Evolutionary conservation across 1,140 invertebrate genomes (phyloP), one percentile per base, ranked within the genome.

Genomic region (Caenorhabditis tropicalis): DNA sequence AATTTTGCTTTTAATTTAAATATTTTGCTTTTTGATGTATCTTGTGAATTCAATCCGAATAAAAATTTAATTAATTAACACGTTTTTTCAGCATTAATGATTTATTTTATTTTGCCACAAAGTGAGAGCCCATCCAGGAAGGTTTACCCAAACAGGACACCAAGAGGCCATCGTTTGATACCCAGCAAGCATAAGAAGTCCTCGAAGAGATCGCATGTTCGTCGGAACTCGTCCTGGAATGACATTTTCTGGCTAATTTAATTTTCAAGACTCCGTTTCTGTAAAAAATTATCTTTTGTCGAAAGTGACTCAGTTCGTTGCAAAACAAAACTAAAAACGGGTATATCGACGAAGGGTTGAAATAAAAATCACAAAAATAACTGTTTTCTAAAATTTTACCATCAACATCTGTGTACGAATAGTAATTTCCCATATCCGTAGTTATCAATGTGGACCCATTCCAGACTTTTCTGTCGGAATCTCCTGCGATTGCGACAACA

Each of bases 341-440:
- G n/a, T n/a, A n/a, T n/a, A n/a, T n/a, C n/a, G n/a, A n/a, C n/a
- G n/a, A n/a, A n/a, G n/a, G n/a, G n/a, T n/a, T n/a, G n/a, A n/a
- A n/a, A n/a, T n/a, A 51, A 51, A 51, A 51, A 51, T 51, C 48
- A 27, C 27, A 29, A 27, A 2, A 27, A 7, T 65, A 48, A 9
- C 4, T 5, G n/a, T 1, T 19, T n/a, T 19, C 12, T 21, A 4
- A n/a, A 0, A 33, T 48, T 79, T 46, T 16, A 85, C 79, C 91
- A 86, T 92, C 88, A 49, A 91, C 86, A 86, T 92, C 91, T 27
- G 82, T 84, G 46, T 92, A 89, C 0, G 88, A 88, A 87, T 92
- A 91, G 43, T 89, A 88, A 12, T 88, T 60, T 16, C 88, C 92
- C 16, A 92, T 79, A 43, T 92, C 91, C 21, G 88, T 87, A 19